Evolutionary conservation across 2,888 invertebrate genomes (phyloP), one percentile per base, ranked within the genome.

Genomic region (Leucozona laternaria): DNA sequence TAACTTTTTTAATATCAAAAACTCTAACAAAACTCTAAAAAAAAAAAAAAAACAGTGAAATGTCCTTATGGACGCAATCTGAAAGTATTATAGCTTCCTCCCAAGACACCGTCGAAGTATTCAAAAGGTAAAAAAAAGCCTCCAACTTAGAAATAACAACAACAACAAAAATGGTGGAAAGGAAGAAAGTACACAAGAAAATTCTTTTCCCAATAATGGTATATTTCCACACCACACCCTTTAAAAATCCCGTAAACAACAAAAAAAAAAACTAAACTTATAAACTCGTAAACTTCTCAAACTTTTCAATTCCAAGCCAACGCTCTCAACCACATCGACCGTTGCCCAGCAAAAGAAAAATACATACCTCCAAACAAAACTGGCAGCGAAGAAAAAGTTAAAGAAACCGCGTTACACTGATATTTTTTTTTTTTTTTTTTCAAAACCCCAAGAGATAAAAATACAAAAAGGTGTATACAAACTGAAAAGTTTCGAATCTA

Each of bases 1-100:
- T 81, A 82, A 82, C 81, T 82, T 82, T 82, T 82, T 82, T 77
- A 82, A 82, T 82, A 82, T 77, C 31, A 66, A 75, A 72, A 58
- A 31, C 8, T 25, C 57, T 11, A 28, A 48, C 6, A 62, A 20
- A 34, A 11, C n/a, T n/a, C n/a, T n/a, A n/a, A n/a, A n/a, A n/a
- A 58, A 53, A 43, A 68, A 22, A 20, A 68, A 68, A 50, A 13
- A 37, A 43, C 37, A 60, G 40, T 22, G 8, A 58, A 22, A 40
- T 64, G 43, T 64, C 71, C 71, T 72, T 50, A 64, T 31, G 43
- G 57, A 66, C 53, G 37, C 50, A 22, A 48, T 57, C 25, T 55
- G 45, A 70, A 71, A 77, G 48, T 62, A 76, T 71, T 64, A 66
- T 43, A 25, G 22, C 28, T 50, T 53, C 11, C 48, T 82, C 66